Evolutionary conservation across 2,888 invertebrate species (phyloP).

Genomic region (Lepidonotus clava): DNA sequence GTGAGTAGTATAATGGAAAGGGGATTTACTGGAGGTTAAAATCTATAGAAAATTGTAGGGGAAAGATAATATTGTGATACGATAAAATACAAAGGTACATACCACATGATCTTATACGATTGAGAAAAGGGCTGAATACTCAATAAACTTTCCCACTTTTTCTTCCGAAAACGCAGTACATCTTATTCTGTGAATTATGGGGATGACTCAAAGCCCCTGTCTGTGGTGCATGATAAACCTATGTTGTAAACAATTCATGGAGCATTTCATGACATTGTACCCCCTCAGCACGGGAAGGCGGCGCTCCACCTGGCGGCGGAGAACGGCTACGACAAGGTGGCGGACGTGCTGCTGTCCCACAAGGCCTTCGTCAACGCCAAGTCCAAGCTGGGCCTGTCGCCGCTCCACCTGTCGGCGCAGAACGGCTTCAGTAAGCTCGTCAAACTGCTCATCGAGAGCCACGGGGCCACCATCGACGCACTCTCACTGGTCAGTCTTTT

Average conservation of each 20-base stretch:
- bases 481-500: conserved; percentile 86
- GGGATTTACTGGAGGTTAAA: no score
- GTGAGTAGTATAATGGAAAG: no score
- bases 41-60: no score
- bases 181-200: no score
- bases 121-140: not conserved
- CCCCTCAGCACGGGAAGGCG: conserved; percentile 85
- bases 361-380: conserved; percentile 99
- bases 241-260: not conserved
- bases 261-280: not conserved
- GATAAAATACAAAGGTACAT: no score
- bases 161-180: not conserved
- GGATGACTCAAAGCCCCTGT: no score
- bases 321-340: conserved; percentile 88
- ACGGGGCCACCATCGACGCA: conserved; percentile 97
- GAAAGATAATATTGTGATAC: no score
- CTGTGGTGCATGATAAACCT: no score
- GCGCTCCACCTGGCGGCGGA: conserved; percentile 95
- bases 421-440: conserved; percentile 95
- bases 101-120: not conserved
- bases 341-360: conserved; percentile 90
- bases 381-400: conserved; percentile 97
- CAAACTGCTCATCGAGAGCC: conserved; percentile 95
- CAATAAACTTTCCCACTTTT: not conserved
- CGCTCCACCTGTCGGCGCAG: conserved; percentile 97